Evolutionary conservation across 2,113 vertebrate species (phyloP).

Genomic region (human): GRCh38 chr3:160531501-160532000

Average conservation of each 20-base stretch:
- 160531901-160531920: no score
- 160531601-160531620: conserved; percentile 10
- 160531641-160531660: not conserved
- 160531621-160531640: not conserved
- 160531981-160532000: no score
- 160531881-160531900: no score
- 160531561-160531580: not conserved
- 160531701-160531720: not conserved
- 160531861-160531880: no score
- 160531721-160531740: not conserved
- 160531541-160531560: conserved; percentile 98
- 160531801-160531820: not conserved
- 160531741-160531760: not conserved
- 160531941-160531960: no score
- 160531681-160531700: not conserved
- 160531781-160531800: not conserved
- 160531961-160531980: no score
- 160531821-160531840: no score
- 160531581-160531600: conserved; percentile 48
- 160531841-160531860: no score
- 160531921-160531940: no score
- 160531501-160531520: conserved; percentile 99
- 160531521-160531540: conserved; percentile 98
- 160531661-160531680: conserved; percentile 3
- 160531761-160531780: not conserved